Evolutionary conservation across 2,888 invertebrate species (phyloP).

Genomic region (Leucophenga montana): DNA sequence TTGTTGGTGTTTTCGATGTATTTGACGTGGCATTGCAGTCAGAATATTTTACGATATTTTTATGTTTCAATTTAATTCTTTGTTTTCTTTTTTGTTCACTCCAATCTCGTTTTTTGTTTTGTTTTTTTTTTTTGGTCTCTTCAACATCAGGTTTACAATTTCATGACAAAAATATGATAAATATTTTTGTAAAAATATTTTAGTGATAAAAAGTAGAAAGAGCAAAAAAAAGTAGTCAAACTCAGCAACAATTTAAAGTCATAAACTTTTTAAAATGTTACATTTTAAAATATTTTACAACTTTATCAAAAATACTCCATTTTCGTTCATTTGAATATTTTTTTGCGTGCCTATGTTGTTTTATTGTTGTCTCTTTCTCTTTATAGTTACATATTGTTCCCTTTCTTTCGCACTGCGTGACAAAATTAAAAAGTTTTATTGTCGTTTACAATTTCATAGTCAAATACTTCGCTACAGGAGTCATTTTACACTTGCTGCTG

Average conservation of each 20-base stretch:
- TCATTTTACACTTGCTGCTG: not conserved
- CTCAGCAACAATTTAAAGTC: constrained; percentile 4
- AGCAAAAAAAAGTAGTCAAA: not conserved
- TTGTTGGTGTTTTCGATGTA: not conserved
- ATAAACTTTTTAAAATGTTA: constrained; percentile 13
- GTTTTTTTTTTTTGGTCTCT: constrained; percentile 13
- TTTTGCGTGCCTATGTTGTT: not conserved
- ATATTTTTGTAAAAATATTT: constrained; percentile 14
- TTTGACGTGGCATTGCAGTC: not conserved
- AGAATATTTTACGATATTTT: not conserved
- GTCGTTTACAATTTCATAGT: constrained; percentile 21
- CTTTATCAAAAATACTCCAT: not conserved
- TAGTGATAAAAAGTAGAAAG: not conserved
- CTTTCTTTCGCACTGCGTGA: not conserved
- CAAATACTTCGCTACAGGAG: constrained; percentile 9
- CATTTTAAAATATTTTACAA: constrained; percentile 12
- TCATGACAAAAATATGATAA: constrained; percentile 12
- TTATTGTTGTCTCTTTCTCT: not conserved
- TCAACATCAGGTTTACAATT: constrained; percentile 10
- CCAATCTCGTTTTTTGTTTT: not conserved
- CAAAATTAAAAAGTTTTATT: constrained; percentile 30
- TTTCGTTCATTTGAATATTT: not conserved
- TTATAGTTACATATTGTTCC: not conserved
- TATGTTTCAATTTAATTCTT: not conserved
- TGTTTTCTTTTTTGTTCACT: constrained; percentile 6